A percentile compares a stretch with the other conserved stretches of the same genome.
phyloP scores from a whole-genome alignment of 2,113 vertebrate genomes.

The Abramis brama region DNA sequence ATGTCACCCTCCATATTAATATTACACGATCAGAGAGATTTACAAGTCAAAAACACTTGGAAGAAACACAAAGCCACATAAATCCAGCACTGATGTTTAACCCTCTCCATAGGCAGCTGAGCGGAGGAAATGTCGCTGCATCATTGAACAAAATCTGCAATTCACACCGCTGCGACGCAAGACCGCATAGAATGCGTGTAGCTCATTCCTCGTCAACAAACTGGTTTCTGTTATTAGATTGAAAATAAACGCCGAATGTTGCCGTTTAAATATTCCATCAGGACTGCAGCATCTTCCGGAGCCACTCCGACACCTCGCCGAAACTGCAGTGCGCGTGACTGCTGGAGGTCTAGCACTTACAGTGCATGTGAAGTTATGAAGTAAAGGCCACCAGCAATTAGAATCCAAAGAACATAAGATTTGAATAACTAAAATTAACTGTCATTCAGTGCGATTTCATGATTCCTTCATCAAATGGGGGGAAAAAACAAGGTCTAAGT shows the following conservation, averaged over 20 bases:
- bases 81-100: not conserved
- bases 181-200: not conserved
- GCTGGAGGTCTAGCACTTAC: not conserved
- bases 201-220: not conserved
- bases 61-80: not conserved
- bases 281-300: slow-evolving; percentile 16
- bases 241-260: slow-evolving; percentile 31
- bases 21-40: not conserved
- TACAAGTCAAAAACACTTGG: not conserved
- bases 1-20: slow-evolving; percentile 68
- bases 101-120: not conserved
- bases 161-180: slow-evolving; percentile 9
- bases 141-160: slow-evolving; percentile 19
- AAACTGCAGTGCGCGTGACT: slow-evolving; percentile 15
- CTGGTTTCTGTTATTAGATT: slow-evolving; percentile 15
- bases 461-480: not conserved
- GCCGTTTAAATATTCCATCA: not conserved
- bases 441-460: not conserved
- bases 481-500: not conserved
- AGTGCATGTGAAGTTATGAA: slow-evolving; percentile 13
- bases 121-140: not conserved
- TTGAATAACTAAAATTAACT: not conserved
- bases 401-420: not conserved
- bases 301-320: slow-evolving; percentile 1
- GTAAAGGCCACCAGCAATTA: not conserved